These are phyloP conservation scores for Xenopus borealis DNA, from an alignment of 2,113 vertebrate species.

Conservation along the genomic window DNA sequence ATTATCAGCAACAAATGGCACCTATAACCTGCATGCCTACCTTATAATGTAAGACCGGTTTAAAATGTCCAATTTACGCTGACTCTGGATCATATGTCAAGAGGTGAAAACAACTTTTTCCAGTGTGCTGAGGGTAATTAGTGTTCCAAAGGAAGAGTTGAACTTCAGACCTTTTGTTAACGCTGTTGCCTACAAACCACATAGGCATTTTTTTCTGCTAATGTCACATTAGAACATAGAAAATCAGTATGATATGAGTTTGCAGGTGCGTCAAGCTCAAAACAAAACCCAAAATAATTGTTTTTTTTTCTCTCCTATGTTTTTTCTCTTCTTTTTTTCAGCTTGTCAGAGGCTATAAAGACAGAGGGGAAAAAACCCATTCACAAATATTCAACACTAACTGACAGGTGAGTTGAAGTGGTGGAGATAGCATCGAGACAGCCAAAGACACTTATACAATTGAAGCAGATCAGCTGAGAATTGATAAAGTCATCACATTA, in stretches of 20 bases:
- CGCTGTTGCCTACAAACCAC: constrained; percentile 9
- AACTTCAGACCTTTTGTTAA: constrained; percentile 32
- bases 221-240: constrained; percentile 21
- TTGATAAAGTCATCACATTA: constrained; percentile 45
- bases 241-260: constrained; percentile 23
- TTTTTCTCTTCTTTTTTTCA: background rate
- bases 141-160: constrained; percentile 26
- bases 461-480: constrained; percentile 45
- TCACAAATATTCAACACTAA: constrained; percentile 38
- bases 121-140: constrained; percentile 36
- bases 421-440: background rate
- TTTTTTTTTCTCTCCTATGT: constrained; percentile 20
- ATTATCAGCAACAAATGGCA: background rate
- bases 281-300: constrained; percentile 43
- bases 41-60: background rate
- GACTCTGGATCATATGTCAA: constrained; percentile 25
- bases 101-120: constrained; percentile 25
- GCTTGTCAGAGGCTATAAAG: background rate
- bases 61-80: constrained; percentile 26
- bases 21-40: constrained; percentile 4
- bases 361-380: constrained; percentile 31
- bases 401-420: background rate
- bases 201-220: constrained; percentile 27
- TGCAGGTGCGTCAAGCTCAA: background rate
- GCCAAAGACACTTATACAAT: constrained; percentile 42